Evolutionary conservation across 1,140 invertebrate genomes (phyloP).

Genomic region (Harlomillsia oculata): DNA sequence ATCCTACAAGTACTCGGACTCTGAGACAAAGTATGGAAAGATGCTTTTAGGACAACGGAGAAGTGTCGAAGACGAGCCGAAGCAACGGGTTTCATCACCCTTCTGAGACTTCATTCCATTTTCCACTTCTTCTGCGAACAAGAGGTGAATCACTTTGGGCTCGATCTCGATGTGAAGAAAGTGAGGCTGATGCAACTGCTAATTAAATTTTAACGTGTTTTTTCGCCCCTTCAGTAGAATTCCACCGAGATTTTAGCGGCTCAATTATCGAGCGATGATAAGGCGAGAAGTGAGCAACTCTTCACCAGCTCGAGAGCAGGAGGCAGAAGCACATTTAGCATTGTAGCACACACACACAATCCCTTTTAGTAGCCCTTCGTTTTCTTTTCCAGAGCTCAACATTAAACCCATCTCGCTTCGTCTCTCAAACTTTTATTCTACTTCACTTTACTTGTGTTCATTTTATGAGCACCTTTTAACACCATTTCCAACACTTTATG

Average conservation of each 20-base stretch:
- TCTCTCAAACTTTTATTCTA: conserved; percentile 13
- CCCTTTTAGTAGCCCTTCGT: conserved; percentile 12
- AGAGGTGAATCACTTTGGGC: too few relatives aligned
- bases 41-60: too few relatives aligned
- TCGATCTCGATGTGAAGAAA: not conserved
- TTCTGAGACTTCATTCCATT: too few relatives aligned
- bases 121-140: too few relatives aligned
- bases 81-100: too few relatives aligned
- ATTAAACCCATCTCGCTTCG: not conserved
- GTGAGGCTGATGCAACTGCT: conserved; percentile 13
- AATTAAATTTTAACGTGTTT: conserved; percentile 36
- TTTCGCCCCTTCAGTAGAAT: conserved; percentile 26
- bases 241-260: conserved; percentile 34
- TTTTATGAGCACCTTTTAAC: conserved; percentile 35
- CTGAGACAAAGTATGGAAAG: not conserved
- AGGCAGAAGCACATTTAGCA: conserved; percentile 4
- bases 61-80: too few relatives aligned
- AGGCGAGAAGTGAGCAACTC: conserved; percentile 28
- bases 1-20: not conserved
- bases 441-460: conserved; percentile 15
- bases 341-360: conserved; percentile 1
- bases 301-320: conserved; percentile 6
- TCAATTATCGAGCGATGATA: conserved; percentile 36
- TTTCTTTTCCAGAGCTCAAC: conserved; percentile 14
- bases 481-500: conserved; percentile 29